Conservation (phyloP, 2,113 vertebrate genomes). For the Seriola dumerili region DNA sequence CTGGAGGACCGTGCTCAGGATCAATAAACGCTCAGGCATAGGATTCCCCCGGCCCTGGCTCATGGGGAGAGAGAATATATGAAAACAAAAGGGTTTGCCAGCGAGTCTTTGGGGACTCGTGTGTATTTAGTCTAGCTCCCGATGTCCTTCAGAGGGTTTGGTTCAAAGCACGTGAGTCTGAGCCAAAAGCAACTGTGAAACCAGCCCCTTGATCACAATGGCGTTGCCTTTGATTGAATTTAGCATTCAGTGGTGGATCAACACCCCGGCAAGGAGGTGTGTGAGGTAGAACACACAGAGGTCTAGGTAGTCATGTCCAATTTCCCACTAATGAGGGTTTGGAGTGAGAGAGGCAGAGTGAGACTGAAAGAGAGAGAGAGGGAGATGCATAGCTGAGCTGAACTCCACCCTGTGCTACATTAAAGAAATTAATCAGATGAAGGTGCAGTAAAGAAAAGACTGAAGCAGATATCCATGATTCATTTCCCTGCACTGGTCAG, state of each 20-base stretch:
- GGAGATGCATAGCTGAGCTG: background rate
- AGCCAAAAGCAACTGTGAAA: slow-evolving; percentile 68
- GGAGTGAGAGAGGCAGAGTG: background rate
- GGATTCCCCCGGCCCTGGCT: slow-evolving; percentile 61
- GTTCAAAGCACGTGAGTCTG: slow-evolving; percentile 49
- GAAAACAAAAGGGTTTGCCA: slow-evolving; percentile 38
- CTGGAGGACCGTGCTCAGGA: slow-evolving; percentile 83
- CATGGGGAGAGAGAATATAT: slow-evolving; percentile 68
- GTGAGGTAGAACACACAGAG: slow-evolving; percentile 32
- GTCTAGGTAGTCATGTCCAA: slow-evolving; percentile 37
- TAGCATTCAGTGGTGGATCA: slow-evolving; percentile 47
- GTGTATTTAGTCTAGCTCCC: slow-evolving; percentile 62
- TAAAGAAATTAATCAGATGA: background rate
- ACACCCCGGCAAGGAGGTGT: slow-evolving; percentile 28
- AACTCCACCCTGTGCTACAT: too few species aligned
- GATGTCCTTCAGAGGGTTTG: slow-evolving; percentile 34
- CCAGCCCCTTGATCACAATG: slow-evolving; percentile 56
- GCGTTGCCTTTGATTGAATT: slow-evolving; percentile 57
- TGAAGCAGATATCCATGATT: background rate
- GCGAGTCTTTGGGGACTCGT: slow-evolving; percentile 33
- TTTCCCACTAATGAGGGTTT: background rate
- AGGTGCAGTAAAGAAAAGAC: background rate
- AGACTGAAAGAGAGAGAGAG: background rate
- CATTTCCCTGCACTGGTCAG: background rate
- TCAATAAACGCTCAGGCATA: slow-evolving; percentile 80